phyloP scores from a whole-genome alignment of 1,140 invertebrate species.

The Pseudomyrmex sp. region DNA sequence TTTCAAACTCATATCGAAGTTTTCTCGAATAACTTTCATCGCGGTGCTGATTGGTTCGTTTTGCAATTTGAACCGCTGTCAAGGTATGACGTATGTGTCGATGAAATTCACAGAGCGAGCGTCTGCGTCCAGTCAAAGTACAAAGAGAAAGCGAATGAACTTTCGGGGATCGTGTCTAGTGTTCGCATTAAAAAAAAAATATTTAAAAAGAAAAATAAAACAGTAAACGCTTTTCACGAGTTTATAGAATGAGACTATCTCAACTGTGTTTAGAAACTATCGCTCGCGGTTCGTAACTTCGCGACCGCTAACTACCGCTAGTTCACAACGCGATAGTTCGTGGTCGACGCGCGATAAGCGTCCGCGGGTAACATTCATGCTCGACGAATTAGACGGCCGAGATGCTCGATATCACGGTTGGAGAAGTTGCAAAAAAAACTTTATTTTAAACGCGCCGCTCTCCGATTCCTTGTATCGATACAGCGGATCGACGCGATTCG shows the following conservation, averaged over 20 bases:
- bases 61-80: too few relatives aligned
- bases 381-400: constrained; percentile 14
- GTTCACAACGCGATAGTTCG: neutral
- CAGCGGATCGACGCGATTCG: neutral
- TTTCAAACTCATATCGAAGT: too few relatives aligned
- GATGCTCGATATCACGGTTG: constrained; percentile 4
- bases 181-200: too few relatives aligned
- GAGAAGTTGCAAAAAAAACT: constrained; percentile 19
- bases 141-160: too few relatives aligned
- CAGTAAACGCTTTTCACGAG: neutral
- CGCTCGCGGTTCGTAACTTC: neutral
- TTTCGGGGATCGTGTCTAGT: too few relatives aligned
- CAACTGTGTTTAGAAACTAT: neutral
- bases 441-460: constrained; percentile 35
- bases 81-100: too few relatives aligned
- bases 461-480: constrained; percentile 28
- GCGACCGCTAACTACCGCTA: neutral
- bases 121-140: too few relatives aligned
- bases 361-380: constrained; percentile 6
- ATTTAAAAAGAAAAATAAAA: too few relatives aligned
- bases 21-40: too few relatives aligned
- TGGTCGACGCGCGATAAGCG: neutral
- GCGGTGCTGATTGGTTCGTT: too few relatives aligned
- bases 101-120: too few relatives aligned
- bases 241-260: neutral